Evolutionary conservation across 2,113 vertebrate genomes (phyloP).

Genomic region (Calyptommatus sinebrachiatus): DNA sequence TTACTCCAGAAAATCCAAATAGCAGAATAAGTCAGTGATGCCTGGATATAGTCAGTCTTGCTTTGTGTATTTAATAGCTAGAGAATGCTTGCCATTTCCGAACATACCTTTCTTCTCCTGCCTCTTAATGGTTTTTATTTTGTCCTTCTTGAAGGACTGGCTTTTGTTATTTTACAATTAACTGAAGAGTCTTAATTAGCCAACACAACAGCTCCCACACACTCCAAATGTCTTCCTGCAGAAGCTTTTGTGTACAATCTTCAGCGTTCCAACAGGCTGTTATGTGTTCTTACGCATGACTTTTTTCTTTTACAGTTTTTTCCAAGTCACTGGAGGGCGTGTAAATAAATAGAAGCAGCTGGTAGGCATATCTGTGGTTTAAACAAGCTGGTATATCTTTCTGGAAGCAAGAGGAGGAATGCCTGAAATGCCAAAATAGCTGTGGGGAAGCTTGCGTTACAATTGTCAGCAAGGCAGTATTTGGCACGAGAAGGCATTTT

Average conservation of each 20-base stretch:
- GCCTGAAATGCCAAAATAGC: conserved; percentile 42
- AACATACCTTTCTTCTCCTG: neutral
- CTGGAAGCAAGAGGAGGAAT: conserved; percentile 52
- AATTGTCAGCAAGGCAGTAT: neutral
- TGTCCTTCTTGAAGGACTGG: conserved; percentile 13
- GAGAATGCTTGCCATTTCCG: neutral
- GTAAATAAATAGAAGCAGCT: conserved; percentile 50
- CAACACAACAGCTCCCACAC: conserved; percentile 25
- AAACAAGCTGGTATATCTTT: conserved; percentile 41
- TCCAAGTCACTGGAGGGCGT: conserved; percentile 13
- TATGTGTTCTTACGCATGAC: conserved; percentile 10
- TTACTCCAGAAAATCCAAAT: too few relatives aligned
- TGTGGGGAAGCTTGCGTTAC: conserved; percentile 45
- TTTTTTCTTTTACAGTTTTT: conserved; percentile 20
- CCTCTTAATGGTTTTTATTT: conserved; percentile 15
- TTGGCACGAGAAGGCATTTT: neutral
- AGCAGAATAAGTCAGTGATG: too few relatives aligned
- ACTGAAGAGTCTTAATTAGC: conserved; percentile 45
- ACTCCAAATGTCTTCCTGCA: conserved; percentile 39
- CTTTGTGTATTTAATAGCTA: neutral
- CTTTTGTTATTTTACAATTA: conserved; percentile 31
- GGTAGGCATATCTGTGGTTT: conserved; percentile 36
- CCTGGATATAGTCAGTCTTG: neutral
- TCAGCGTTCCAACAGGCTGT: conserved; percentile 30
- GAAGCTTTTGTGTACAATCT: conserved; percentile 30